A percentile compares a stretch with the other conserved stretches of the same genome.
Conservation (phyloP, 1,140 invertebrate species). For the Saccostrea echinata region DNA sequence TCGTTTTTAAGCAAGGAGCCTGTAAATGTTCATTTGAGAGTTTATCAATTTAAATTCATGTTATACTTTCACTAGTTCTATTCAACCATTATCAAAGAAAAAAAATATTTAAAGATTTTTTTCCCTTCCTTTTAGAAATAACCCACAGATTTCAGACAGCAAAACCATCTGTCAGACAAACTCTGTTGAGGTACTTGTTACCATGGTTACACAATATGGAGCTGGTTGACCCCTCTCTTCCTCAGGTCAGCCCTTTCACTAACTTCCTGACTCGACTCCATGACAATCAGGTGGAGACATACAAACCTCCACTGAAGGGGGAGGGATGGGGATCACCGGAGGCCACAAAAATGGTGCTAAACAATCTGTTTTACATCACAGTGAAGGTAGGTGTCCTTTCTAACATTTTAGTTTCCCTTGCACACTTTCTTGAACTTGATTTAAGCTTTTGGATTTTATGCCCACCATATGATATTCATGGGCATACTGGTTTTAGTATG, state of each 20-base stretch:
- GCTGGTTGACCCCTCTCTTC: conserved; percentile 96
- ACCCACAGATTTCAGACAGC: conserved; percentile 98
- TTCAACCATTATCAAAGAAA: too few relatives aligned
- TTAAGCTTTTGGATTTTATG: neutral
- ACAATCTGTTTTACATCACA: conserved; percentile 99
- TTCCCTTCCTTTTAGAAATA: conserved; percentile 87
- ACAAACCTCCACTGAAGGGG: conserved; percentile 82
- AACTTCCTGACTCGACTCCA: conserved; percentile 73
- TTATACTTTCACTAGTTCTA: too few relatives aligned
- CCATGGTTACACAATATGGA: conserved; percentile 99
- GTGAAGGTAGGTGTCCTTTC: conserved; percentile 80
- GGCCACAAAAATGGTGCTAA: conserved; percentile 99
- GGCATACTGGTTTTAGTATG: too few relatives aligned
- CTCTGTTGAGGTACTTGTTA: conserved; percentile 93
- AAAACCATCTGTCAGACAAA: conserved; percentile 91
- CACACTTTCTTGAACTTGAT: neutral
- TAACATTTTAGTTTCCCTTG: neutral
- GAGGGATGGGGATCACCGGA: conserved; percentile 97
- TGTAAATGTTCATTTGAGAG: too few relatives aligned
- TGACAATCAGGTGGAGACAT: conserved; percentile 71
- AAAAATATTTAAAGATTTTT: neutral
- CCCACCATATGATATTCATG: too few relatives aligned
- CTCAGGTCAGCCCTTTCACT: conserved; percentile 84
- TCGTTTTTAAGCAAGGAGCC: too few relatives aligned
- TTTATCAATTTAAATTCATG: too few relatives aligned